Conservation (phyloP, 2,797 vertebrate species). For the Hybognathus amarus region DNA sequence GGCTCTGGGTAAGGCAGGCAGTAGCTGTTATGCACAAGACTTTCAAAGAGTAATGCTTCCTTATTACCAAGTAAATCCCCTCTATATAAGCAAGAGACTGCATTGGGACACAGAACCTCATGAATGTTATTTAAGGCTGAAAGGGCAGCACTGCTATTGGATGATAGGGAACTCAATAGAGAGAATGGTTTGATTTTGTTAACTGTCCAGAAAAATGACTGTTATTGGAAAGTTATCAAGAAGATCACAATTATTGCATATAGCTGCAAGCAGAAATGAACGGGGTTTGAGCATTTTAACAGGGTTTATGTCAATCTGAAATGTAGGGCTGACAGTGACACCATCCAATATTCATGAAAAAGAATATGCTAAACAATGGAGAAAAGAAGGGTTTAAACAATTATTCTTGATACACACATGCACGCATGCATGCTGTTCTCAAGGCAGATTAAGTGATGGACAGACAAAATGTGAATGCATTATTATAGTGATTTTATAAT, state of each 20-base stretch:
- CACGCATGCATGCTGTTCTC: no score
- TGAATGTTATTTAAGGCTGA: constrained; percentile 42
- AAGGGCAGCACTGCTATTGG: constrained; percentile 11
- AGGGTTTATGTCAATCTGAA: no score
- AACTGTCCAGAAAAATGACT: constrained; percentile 29
- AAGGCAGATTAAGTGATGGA: background rate
- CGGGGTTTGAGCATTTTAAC: no score
- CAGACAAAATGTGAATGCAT: background rate
- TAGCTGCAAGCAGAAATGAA: no score
- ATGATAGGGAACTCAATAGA: constrained; percentile 12
- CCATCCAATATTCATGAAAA: no score
- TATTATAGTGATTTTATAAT: background rate
- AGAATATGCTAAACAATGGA: no score
- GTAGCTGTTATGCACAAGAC: constrained; percentile 45
- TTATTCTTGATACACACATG: no score
- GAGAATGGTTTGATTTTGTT: background rate
- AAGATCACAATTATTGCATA: background rate
- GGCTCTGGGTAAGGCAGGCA: constrained; percentile 19
- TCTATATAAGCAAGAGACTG: constrained; percentile 49
- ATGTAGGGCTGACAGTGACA: no score
- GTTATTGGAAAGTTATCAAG: constrained; percentile 4
- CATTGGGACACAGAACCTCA: constrained; percentile 41
- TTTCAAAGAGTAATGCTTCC: constrained; percentile 49
- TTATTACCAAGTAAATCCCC: constrained; percentile 61
- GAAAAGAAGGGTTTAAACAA: no score